A percentile compares a stretch with the other conserved stretches of the same genome.
Evolutionary conservation across 2,888 invertebrate species (phyloP).

Genomic region (Hyposoter didymator): DNA sequence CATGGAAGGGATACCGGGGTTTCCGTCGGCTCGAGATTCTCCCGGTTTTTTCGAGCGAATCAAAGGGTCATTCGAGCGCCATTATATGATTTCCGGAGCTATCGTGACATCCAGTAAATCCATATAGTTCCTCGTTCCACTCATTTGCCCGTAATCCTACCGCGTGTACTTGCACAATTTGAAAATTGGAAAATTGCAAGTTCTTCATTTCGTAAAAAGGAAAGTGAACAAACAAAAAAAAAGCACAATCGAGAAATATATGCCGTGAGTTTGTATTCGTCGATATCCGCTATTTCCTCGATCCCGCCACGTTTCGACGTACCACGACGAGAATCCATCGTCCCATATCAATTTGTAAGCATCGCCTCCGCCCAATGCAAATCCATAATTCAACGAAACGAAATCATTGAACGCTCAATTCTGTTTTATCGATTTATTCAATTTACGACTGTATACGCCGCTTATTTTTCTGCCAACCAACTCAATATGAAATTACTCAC

Average conservation of each 20-base stretch:
- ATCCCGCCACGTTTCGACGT: constrained; percentile 11
- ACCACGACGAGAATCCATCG: neutral
- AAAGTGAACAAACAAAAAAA: constrained; percentile 11
- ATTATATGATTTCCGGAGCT: constrained; percentile 67
- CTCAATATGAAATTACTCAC: constrained; percentile 83
- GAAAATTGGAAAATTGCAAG: constrained; percentile 54
- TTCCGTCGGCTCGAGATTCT: constrained; percentile 57
- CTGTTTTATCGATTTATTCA: constrained; percentile 22
- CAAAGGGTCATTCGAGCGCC: constrained; percentile 62
- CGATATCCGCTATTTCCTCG: constrained; percentile 19
- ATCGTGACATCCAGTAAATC: constrained; percentile 62
- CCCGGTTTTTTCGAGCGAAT: constrained; percentile 62
- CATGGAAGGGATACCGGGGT: neutral
- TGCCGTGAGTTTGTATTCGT: constrained; percentile 16
- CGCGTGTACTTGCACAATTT: constrained; percentile 51
- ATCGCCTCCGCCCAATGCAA: constrained; percentile 14
- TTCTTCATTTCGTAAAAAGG: constrained; percentile 42
- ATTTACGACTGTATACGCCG: constrained; percentile 5
- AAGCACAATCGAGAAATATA: neutral
- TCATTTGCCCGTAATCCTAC: constrained; percentile 28
- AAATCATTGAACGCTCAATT: constrained; percentile 16
- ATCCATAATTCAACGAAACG: constrained; percentile 32
- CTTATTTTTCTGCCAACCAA: constrained; percentile 11
- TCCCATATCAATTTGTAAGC: constrained; percentile 38
- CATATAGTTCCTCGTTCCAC: constrained; percentile 9